A percentile compares a stretch with the other conserved stretches of the same genome.
Conservation (phyloP, 2,113 vertebrate genomes). For the Muntiacus reevesi region DNA sequence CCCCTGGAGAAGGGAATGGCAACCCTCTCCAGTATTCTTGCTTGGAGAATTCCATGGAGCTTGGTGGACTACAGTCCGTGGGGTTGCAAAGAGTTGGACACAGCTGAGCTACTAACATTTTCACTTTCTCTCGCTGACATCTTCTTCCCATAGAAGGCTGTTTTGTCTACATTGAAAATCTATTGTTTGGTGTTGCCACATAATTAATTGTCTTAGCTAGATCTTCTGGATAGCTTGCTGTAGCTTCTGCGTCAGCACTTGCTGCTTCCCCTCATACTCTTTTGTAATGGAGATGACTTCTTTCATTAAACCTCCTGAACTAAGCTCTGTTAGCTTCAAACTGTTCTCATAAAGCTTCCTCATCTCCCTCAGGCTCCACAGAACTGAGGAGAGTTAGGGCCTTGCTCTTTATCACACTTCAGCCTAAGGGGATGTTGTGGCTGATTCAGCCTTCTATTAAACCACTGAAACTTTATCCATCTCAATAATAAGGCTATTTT, state of each 20-base stretch:
- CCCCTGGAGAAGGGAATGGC: not conserved
- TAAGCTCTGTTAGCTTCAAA: not conserved
- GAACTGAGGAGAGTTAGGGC: not conserved
- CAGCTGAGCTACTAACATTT: not conserved
- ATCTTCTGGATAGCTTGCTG: not conserved
- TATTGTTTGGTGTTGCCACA: not conserved
- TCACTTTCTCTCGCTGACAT: not conserved
- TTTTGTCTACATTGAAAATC: not conserved
- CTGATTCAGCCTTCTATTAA: not conserved
- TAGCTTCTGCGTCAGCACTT: not conserved
- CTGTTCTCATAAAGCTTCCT: not conserved
- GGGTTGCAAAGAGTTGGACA: not conserved
- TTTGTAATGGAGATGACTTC: not conserved
- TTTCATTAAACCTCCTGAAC: not conserved
- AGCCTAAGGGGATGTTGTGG: not conserved
- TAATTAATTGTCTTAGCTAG: not conserved
- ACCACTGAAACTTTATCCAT: not conserved
- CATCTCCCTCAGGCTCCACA: not conserved
- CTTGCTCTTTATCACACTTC: not conserved
- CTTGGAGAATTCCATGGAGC: not conserved
- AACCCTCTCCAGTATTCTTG: not conserved
- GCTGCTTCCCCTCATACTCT: not conserved
- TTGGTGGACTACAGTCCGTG: not conserved
- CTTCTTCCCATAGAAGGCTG: not conserved
- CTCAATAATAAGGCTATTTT: not conserved